Percentiles rank a stretch among this genome's conserved stretches.
phyloP scores from a whole-genome alignment of 2,888 invertebrate genomes.

The Agrotis puta region DNA sequence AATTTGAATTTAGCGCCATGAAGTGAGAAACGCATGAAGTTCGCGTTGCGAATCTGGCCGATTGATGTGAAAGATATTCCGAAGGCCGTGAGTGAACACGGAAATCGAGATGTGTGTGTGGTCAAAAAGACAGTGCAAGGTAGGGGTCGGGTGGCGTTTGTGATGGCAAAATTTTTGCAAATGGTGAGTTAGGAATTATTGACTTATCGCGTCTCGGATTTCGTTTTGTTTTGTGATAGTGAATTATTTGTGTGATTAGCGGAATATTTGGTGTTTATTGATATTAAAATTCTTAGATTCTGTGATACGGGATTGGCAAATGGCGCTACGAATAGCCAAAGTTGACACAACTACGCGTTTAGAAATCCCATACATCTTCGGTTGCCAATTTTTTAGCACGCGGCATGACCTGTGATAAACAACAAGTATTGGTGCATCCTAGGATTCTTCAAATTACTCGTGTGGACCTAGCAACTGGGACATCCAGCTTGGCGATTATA shows the following conservation, averaged over 20 bases:
- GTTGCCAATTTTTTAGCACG: conserved; percentile 84
- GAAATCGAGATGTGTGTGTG: conserved; percentile 92
- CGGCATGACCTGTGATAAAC: conserved; percentile 85
- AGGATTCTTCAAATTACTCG: conserved; percentile 84
- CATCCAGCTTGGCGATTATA: conserved; percentile 91
- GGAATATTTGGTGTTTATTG: conserved; percentile 85
- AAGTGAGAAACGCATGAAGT: conserved; percentile 88
- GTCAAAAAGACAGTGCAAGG: conserved; percentile 93
- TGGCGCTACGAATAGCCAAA: conserved; percentile 91
- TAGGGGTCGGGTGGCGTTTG: conserved; percentile 95
- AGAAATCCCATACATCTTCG: conserved; percentile 85
- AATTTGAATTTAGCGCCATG: conserved; percentile 88
- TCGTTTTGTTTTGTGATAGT: conserved; percentile 84
- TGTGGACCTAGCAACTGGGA: conserved; percentile 89
- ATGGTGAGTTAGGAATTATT: conserved; percentile 93
- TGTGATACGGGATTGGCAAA: conserved; percentile 90
- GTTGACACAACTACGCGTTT: conserved; percentile 91
- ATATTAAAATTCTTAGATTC: conserved; percentile 86
- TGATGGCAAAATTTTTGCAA: conserved; percentile 95
- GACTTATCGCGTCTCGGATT: conserved; percentile 81
- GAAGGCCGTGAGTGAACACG: conserved; percentile 93
- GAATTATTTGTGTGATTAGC: conserved; percentile 83
- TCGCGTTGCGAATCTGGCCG: conserved; percentile 91
- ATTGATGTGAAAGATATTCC: conserved; percentile 93
- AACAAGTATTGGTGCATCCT: conserved; percentile 87